phyloP scores from a whole-genome alignment of 2,113 vertebrate genomes.

The Lepus americanus region DNA sequence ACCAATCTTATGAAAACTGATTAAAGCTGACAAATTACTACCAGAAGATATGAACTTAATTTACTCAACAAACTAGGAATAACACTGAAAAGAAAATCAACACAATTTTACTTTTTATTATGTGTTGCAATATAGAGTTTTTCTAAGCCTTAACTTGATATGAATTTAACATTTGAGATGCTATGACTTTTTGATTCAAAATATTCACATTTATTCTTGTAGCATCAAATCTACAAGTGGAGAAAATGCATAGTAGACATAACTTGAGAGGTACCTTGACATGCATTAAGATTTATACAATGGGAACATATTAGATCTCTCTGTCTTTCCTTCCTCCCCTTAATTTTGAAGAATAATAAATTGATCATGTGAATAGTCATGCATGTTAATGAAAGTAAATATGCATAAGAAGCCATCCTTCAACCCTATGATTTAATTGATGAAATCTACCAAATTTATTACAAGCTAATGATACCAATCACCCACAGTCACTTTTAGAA shows the following conservation, averaged over 20 bases:
- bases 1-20: conserved; percentile 62
- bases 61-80: conserved; percentile 64
- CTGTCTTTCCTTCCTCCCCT: background rate
- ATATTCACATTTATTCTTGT: background rate
- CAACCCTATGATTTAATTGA: background rate
- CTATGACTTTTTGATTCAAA: background rate
- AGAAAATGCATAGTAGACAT: background rate
- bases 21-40: conserved; percentile 62
- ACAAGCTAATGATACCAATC: background rate
- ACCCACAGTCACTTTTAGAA: background rate
- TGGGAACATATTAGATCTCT: background rate
- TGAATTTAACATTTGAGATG: background rate
- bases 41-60: conserved; percentile 68
- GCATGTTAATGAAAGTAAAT: background rate
- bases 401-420: background rate
- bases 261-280: background rate
- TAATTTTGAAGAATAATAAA: background rate
- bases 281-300: background rate
- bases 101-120: conserved; percentile 1
- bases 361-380: background rate
- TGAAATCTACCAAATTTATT: background rate
- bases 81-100: conserved; percentile 68
- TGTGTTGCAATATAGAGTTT: background rate
- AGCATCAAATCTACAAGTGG: background rate
- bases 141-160: background rate